These are phyloP conservation scores for Lycopodina hypogea DNA, from an alignment of 37 sponge, comb jelly and placozoan species.

Conservation along the genomic window DNA sequence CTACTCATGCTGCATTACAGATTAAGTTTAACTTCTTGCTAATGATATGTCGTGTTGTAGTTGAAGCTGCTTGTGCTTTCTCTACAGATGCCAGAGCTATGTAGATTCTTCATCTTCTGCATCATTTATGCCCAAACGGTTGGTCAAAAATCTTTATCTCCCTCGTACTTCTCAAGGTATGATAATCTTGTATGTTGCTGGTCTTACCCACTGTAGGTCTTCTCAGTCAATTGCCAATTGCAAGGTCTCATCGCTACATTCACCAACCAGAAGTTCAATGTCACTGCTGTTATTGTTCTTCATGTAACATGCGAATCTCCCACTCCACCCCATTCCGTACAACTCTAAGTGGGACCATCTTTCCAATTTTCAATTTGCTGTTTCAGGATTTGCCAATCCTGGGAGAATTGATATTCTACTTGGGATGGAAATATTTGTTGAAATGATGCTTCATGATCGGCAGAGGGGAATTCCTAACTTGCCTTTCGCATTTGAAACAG, in stretches of 20 bases:
- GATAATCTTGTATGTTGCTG: not conserved
- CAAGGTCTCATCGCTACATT: conserved; percentile 22
- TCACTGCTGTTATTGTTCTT: conserved; percentile 36
- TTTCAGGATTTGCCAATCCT: no score
- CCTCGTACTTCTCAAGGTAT: not conserved
- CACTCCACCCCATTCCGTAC: conserved; percentile 12
- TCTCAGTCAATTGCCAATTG: no score
- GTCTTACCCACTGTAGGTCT: not conserved
- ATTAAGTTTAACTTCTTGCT: not conserved
- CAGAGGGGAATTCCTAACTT: no score
- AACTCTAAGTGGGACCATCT: no score
- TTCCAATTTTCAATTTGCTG: no score
- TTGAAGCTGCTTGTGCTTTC: not conserved
- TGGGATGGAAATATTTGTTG: no score
- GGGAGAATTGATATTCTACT: no score
- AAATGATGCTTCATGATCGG: no score
- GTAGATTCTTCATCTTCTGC: not conserved
- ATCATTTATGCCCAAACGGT: conserved; percentile 1
- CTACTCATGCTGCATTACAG: no score
- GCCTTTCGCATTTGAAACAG: no score
- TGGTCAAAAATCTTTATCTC: not conserved
- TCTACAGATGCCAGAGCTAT: no score
- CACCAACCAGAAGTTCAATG: conserved; percentile 3
- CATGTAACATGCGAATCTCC: conserved; percentile 41
- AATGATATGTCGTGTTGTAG: not conserved